A percentile compares a stretch with the other conserved stretches of the same genome.
Evolutionary conservation across 2,113 vertebrate genomes (phyloP).

Genomic region (Sinocyclocheilus anshuiensis): DNA sequence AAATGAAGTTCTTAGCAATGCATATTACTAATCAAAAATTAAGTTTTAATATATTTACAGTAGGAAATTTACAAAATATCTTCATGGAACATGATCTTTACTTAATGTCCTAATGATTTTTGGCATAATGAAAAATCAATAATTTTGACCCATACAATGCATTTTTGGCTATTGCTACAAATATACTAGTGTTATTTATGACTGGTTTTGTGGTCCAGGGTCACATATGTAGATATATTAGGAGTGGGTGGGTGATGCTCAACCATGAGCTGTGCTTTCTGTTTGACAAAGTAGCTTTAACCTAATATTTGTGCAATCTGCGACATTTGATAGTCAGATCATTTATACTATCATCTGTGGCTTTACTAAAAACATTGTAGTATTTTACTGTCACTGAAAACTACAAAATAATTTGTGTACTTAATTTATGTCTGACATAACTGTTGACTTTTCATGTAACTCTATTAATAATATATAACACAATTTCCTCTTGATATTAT

Average conservation of each 20-base stretch:
- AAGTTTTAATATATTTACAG: too few species aligned
- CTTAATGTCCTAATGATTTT: too few species aligned
- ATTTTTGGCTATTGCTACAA: too few species aligned
- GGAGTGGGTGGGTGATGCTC: not conserved
- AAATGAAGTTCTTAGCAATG: too few species aligned
- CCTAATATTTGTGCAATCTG: not conserved
- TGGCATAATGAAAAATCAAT: too few species aligned
- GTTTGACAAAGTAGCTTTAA: not conserved
- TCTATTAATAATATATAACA: not conserved
- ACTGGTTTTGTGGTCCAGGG: too few species aligned
- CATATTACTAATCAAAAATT: too few species aligned
- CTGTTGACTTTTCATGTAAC: not conserved
- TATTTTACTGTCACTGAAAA: not conserved
- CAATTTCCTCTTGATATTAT: not conserved
- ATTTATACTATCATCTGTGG: not conserved
- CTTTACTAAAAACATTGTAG: not conserved
- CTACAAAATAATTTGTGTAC: not conserved
- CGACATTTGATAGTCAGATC: not conserved
- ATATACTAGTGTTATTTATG: too few species aligned
- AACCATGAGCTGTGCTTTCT: not conserved
- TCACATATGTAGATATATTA: not conserved
- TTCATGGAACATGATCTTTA: too few species aligned
- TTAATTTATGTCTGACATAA: too few species aligned
- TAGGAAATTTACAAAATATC: too few species aligned
- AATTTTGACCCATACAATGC: too few species aligned